A percentile compares a stretch with the other conserved stretches of the same genome.
Conservation (phyloP, 2,113 vertebrate species). For the Salvelinus sp. region DNA sequence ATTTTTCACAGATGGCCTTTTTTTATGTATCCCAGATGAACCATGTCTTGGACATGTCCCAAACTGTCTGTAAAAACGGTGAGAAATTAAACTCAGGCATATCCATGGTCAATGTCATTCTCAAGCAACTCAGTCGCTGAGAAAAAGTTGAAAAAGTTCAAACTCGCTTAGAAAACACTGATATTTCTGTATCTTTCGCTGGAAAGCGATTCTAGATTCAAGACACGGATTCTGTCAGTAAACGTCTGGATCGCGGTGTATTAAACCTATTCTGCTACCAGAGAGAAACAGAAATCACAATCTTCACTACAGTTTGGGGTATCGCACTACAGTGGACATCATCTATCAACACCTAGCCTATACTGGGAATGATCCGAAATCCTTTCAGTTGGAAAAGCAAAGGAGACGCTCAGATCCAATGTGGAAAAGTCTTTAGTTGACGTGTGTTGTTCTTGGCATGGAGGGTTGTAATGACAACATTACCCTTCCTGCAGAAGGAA, state of each 20-base stretch:
- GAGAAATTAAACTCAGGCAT: slow-evolving; percentile 41
- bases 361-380: slow-evolving; percentile 54
- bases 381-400: slow-evolving; percentile 34
- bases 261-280: slow-evolving; percentile 3
- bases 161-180: slow-evolving; percentile 23
- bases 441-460: slow-evolving; percentile 61
- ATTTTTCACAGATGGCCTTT: slow-evolving; percentile 50
- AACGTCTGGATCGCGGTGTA: slow-evolving; percentile 1
- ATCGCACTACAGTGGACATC: slow-evolving; percentile 29
- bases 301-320: slow-evolving; percentile 27
- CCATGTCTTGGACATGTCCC: slow-evolving; percentile 33
- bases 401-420: slow-evolving; percentile 33
- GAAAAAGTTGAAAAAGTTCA: slow-evolving; percentile 11
- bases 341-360: slow-evolving; percentile 51
- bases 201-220: not conserved
- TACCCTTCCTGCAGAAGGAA: slow-evolving; percentile 70
- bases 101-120: slow-evolving; percentile 23
- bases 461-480: slow-evolving; percentile 55
- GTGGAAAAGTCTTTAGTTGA: slow-evolving; percentile 62
- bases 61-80: slow-evolving; percentile 41
- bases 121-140: slow-evolving; percentile 29
- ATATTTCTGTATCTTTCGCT: slow-evolving; percentile 35
- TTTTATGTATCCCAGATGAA: slow-evolving; percentile 48
- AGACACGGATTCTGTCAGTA: not conserved
- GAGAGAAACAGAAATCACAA: slow-evolving; percentile 15